Evolutionary conservation across 2,797 vertebrate species (phyloP), one percentile per base, ranked within the genome.

Genomic region (Ciconia nigra): DNA sequence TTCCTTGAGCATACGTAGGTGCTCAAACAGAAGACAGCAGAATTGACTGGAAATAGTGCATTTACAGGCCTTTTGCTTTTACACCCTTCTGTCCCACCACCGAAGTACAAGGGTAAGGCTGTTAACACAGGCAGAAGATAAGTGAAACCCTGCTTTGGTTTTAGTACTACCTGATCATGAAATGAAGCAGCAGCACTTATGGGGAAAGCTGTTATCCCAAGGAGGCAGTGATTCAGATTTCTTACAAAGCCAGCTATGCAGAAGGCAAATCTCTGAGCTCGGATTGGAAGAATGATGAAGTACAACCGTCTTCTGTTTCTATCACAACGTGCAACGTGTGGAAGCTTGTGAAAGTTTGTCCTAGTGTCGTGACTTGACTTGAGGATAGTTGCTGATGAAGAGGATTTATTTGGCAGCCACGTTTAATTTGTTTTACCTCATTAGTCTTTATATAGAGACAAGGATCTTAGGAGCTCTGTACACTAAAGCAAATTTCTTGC

Each of bases 261-360:
- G 39, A n/a, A 31, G 42, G 39, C 47, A 77, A 41, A 52, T 25
- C 74, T 69, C 44, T 21, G 28, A 90, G 63, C 52, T 90, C n/a
- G 9, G 15, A 2, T 3, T 20, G 31, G 39, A 66, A 47, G 51
- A 73, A 16, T 8, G 21, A 22, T 26, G 7, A 31, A 15, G 16
- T 24, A 8, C 52, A 19, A 10, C 18, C 1, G 2, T 24, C 11
- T 31, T 35, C 44, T 73, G 21, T 41, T 63, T 25, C 52, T 33
- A 26, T 54, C 74, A 37, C 3, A 1, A 22, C 47, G 0, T 5
- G 42, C 54, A 24, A 4, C 0, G 0, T 3, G 7, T 79, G 46
- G 42, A 66, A 89, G 11, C 7, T 6, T n/a, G 33, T 12, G 20
- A 35, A n/a, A 39, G 24, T 46, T 71, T 63, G 11, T 33, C 69